Evolutionary conservation across 2,888 invertebrate species (phyloP), one percentile per base, ranked within the genome.

Genomic region (Coelogynopora nodosa): DNA sequence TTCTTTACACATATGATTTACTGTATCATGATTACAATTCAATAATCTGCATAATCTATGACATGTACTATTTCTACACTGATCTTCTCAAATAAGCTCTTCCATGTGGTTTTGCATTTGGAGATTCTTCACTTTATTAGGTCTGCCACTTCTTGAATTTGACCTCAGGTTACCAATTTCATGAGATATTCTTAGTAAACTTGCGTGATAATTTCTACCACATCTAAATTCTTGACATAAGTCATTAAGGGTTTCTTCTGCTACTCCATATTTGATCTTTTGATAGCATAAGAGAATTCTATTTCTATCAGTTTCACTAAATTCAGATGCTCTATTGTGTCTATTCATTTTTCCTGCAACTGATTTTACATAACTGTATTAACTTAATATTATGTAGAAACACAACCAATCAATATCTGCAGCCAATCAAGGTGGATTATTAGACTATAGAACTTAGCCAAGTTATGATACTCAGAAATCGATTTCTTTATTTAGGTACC

Each of bases 291-390:
- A 74, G 27, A 74, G 74, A 74, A 74, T 23, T 23, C 18, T 74
- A 74, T 74, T 74, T 74, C 74, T 74, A 74, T 74, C 18, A 74
- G 74, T 74, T 74, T 74, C 74, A 74, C 74, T 74, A 74, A 74
- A 74, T 74, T 13, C 74, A 74, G 27, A 74, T 74, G 74, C 27
- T 74, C 74, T 74, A 74, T 74, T 74, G 74, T 26, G 27, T 26
- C 74, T 74, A 74, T 74, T 74, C 74, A 74, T 74, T 74, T 74
- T 74, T 74, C 74, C 27, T 74, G 74, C 74, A 74, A 49, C 49
- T 49, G 49, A 49, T 49, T 49, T 49, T 49, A 49, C 49, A 49
- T 49, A 49, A 49, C 49, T 49, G 49, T 49, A 49, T 49, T 49
- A 49, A 49, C 49, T 49, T 49, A 49, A 49, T 49, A 49, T 49